Evolutionary conservation across 2,888 invertebrate genomes (phyloP).

Genomic region (Polyploca ridens): DNA sequence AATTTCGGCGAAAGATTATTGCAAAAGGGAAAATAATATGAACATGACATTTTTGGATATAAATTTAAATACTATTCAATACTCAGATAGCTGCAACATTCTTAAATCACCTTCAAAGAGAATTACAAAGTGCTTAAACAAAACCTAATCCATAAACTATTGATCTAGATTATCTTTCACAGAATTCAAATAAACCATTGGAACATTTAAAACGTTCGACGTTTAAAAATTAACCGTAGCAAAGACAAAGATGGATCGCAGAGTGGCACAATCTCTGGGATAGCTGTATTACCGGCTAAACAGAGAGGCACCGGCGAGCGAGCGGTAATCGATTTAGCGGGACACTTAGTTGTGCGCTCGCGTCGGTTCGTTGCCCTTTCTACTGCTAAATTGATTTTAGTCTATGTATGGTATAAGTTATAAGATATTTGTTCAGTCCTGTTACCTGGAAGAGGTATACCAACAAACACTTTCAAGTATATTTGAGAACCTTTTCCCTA

Average conservation of each 20-base stretch:
- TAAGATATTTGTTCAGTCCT: background rate
- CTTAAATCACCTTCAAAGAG: too few relatives aligned
- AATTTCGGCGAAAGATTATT: too few relatives aligned
- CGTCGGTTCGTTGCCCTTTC: conserved; percentile 20
- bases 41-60: too few relatives aligned
- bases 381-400: conserved; percentile 25
- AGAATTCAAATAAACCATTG: conserved; percentile 10
- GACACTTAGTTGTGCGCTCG: conserved; percentile 28
- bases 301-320: conserved; percentile 15
- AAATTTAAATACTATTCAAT: too few relatives aligned
- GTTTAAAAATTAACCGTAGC: conserved; percentile 17
- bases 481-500: too few relatives aligned
- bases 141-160: too few relatives aligned
- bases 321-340: conserved; percentile 31
- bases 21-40: too few relatives aligned
- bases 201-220: conserved; percentile 17
- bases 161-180: background rate
- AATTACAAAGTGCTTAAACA: too few relatives aligned
- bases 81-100: too few relatives aligned
- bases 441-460: too few relatives aligned
- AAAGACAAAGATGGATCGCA: conserved; percentile 37
- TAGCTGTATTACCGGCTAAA: conserved; percentile 33
- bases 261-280: conserved; percentile 23
- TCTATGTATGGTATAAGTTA: background rate
- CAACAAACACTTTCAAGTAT: too few relatives aligned